Evolutionary conservation across 2,113 vertebrate species (phyloP), one percentile per base, ranked within the genome.

Genomic region (Fulmarus glacialis): DNA sequence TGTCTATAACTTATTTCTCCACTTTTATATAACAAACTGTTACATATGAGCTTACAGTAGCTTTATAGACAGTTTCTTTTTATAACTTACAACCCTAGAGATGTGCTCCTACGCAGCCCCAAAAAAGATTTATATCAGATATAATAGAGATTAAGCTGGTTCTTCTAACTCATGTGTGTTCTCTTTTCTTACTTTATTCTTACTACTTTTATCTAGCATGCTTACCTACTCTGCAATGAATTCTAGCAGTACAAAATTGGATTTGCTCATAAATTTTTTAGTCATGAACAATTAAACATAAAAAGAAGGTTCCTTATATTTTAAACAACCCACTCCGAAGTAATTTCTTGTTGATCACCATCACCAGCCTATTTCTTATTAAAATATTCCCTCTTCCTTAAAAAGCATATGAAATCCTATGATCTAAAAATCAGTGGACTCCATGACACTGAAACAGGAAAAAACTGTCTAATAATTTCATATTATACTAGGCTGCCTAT

Each of bases 41-140:
- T 93, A 88, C n/a, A 81, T 88, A 90, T 73, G 19, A 93, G 83
- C 80, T 84, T 92, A 89, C 40, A n/a, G 81, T 70, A 87, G 75
- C 92, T 96, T 92, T 88, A 86, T 62, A 91, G 83, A 80, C 40
- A 89, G 83, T 92, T 96, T 95, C 87, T 85, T 96, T 95, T 95
- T 97, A 91, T 94, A 96, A 87, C 70, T 91, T 84, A 32, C 60
- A 90, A 78, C 73, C 81, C 64, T n/a, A 87, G 81, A 94, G 89
- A 87, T 80, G 40, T 73, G 80, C 87, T 96, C 95, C 94, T 96
- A 93, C 77, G 45, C 94, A 97, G 78, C 66, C 36, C 89, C 68
- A 48, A 45, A 92, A 96, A 95, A 89, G 59, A 77, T 79, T 91
- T 89, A 1, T 84, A 87, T 92, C 87, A 63, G 68, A 78, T 84